These are phyloP conservation scores for Limnothrissa miodon DNA, from an alignment of 2,113 vertebrate genomes.

Conservation along the genomic window DNA sequence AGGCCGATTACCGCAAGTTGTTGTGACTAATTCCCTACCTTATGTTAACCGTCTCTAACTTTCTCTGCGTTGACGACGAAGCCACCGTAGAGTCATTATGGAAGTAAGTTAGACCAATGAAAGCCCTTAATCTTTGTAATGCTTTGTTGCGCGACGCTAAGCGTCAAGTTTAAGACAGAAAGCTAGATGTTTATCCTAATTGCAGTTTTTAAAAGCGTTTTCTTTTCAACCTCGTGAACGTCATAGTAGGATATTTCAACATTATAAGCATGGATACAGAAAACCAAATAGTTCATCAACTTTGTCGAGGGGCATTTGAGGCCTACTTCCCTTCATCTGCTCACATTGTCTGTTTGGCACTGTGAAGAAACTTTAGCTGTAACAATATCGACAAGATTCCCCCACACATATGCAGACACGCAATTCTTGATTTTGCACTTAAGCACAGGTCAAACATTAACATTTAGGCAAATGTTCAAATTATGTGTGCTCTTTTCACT, in stretches of 20 bases:
- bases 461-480: neutral
- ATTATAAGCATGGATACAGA: neutral
- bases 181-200: neutral
- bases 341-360: too few species aligned
- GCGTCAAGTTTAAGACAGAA: neutral
- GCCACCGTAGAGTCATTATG: neutral
- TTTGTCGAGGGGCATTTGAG: neutral
- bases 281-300: neutral
- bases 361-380: neutral
- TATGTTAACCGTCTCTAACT: conserved; percentile 29
- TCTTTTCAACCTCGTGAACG: neutral
- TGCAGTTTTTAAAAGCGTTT: neutral
- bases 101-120: neutral
- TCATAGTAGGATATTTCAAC: neutral
- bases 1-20: conserved; percentile 18
- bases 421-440: neutral
- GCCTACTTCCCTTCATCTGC: neutral
- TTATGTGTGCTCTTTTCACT: too few species aligned
- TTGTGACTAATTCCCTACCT: neutral
- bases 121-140: neutral
- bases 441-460: neutral
- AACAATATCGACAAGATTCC: neutral
- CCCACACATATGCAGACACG: neutral
- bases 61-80: conserved; percentile 45
- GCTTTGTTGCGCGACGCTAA: neutral